These are phyloP conservation scores for Naja naja DNA, from an alignment of 2,113 vertebrate genomes.

Conservation along the genomic window DNA sequence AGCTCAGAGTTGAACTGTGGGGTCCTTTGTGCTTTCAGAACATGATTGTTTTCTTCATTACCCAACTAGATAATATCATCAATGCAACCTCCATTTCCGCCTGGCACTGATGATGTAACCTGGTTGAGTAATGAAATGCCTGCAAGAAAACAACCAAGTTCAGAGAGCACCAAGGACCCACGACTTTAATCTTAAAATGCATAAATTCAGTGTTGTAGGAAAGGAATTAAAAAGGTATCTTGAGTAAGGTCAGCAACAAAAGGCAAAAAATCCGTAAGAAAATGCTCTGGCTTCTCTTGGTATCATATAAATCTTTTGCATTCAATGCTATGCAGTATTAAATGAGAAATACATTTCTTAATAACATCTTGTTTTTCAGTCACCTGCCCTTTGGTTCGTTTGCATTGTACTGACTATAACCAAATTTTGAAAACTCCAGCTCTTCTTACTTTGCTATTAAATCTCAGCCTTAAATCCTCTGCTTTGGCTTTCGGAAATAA, in stretches of 20 bases:
- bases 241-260: too few relatives aligned
- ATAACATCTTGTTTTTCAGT: not conserved
- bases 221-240: too few relatives aligned
- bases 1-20: not conserved
- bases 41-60: not conserved
- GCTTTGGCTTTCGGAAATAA: slow-evolving; percentile 42
- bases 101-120: too few relatives aligned
- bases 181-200: too few relatives aligned
- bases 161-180: too few relatives aligned
- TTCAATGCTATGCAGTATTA: not conserved
- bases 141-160: too few relatives aligned
- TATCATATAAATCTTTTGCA: not conserved
- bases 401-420: not conserved
- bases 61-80: too few relatives aligned
- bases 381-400: not conserved
- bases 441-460: slow-evolving; percentile 39
- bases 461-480: slow-evolving; percentile 28
- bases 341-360: not conserved
- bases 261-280: too few relatives aligned
- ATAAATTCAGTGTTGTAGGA: too few relatives aligned
- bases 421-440: not conserved
- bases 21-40: not conserved
- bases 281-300: too few relatives aligned
- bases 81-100: too few relatives aligned
- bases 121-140: too few relatives aligned